Conservation (phyloP, 1,140 invertebrate species). For the Episyrphus balteatus region DNA sequence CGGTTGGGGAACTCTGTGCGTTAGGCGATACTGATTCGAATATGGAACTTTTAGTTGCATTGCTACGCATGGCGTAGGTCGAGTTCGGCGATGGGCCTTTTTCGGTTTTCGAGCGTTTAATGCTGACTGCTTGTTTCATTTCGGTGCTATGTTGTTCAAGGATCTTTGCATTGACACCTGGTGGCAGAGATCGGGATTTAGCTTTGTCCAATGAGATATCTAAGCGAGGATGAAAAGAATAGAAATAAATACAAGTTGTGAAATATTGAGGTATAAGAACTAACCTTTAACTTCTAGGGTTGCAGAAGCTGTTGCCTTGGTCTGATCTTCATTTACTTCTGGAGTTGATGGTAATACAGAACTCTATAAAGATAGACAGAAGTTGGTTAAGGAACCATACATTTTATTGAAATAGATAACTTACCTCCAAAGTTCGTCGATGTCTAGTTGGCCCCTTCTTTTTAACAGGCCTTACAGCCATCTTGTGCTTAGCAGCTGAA, state of each 20-base stretch:
- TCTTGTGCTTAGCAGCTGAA: conserved; percentile 65
- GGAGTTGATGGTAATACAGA: conserved; percentile 52
- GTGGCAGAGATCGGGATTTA: conserved; percentile 56
- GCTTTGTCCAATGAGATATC: conserved; percentile 35
- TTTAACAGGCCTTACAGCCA: conserved; percentile 60
- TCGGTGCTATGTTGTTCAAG: conserved; percentile 6
- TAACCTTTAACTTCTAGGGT: conserved; percentile 28
- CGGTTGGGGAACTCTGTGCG: neutral
- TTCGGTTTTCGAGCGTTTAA: conserved; percentile 7
- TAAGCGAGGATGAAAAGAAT: neutral
- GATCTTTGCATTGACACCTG: conserved; percentile 36
- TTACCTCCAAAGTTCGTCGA: conserved; percentile 46
- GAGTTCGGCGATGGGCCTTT: conserved; percentile 11
- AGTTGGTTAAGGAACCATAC: too few species aligned
- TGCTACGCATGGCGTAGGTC: conserved; percentile 14
- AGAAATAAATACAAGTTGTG: neutral
- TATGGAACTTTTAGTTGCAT: conserved; percentile 25
- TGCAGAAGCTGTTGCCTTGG: conserved; percentile 31
- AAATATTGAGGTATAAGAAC: neutral
- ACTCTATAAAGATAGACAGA: conserved; percentile 23
- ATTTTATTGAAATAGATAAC: conserved; percentile 2
- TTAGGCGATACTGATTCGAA: conserved; percentile 4
- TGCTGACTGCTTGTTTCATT: neutral
- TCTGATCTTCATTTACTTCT: conserved; percentile 57
- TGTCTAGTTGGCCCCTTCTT: conserved; percentile 58